Evolutionary conservation across 2,113 vertebrate genomes (phyloP), one percentile per base, ranked within the genome.

Genomic region (Ranitomeya variabilis): DNA sequence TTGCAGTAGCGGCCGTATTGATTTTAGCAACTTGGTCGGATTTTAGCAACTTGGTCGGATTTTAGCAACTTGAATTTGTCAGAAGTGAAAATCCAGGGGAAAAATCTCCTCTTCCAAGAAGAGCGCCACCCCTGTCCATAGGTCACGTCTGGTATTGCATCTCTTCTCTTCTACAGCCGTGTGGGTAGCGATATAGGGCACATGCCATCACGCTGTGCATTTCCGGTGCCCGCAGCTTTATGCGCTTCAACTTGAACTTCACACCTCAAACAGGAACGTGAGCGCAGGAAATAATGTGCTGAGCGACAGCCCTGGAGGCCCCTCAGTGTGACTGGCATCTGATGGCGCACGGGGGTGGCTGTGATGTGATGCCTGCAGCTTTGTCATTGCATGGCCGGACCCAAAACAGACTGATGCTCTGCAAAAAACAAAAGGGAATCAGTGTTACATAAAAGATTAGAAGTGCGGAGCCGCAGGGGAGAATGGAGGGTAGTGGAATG

Each of bases 311-410:
- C 26, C 45, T 31, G 79, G 79, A 59, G 60, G 45, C 31, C 45
- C 52, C 64, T 54, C 37, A 11, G 13, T 67, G 83, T 73, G 83
- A 85, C 83, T 69, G n/a, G 51, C 51, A 31, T 60, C 83, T 26
- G 21, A 45, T 85, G 83, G 60, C 69, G 69, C 83, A 85, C 52
- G 7, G 23, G 37, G 0, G 64, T 54, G 67, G 69, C 55, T 31
- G 15, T 59, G 54, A 74, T 19, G 67, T 21, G 16, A 18, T 26
- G 62, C 57, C 45, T 55, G 66, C 45, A 54, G 83, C 83, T 73
- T 83, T 66, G 62, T 45, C 60, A 52, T 52, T 13, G 15, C 60
- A 69, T 21, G 5, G 69, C 55, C 59, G 55, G 16, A 73, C 66
- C 66, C 52, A 16, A 74, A 37, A 37, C 67, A 57, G 67, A 12